Evolutionary conservation across 2,113 vertebrate genomes (phyloP).

Genomic region (Notiomystis cincta): DNA sequence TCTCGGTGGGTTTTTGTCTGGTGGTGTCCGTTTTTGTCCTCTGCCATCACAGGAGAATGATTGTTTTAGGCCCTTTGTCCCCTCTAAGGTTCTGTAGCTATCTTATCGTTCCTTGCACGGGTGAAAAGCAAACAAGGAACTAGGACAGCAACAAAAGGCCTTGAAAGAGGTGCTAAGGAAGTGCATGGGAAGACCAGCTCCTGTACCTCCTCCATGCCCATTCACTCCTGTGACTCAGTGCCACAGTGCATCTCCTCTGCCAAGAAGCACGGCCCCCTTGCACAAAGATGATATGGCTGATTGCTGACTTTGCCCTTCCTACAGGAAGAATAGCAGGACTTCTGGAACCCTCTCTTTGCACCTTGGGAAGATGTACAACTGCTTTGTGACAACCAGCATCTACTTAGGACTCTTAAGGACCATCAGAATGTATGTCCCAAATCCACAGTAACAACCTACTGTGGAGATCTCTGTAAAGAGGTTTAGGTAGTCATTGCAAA

Average conservation of each 20-base stretch:
- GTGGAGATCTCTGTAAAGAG: not conserved
- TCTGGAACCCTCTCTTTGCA: not conserved
- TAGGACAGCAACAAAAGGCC: not conserved
- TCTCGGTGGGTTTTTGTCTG: not conserved
- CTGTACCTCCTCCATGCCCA: not conserved
- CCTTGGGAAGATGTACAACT: not conserved
- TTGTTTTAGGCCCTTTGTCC: not conserved
- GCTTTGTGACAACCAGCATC: not conserved
- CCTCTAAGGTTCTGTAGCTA: not conserved
- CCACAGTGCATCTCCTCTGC: not conserved
- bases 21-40: not conserved
- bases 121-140: not conserved
- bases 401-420: not conserved
- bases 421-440: not conserved
- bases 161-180: not conserved
- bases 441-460: not conserved
- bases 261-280: accelerated
- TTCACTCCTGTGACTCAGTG: not conserved
- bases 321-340: not conserved
- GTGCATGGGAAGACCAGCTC: not conserved
- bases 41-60: not conserved
- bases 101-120: not conserved
- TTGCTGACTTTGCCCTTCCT: not conserved
- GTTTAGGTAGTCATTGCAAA: not conserved
- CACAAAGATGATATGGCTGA: not conserved